Evolutionary conservation across 1,140 invertebrate species (phyloP).

Genomic region (Eupristina koningsbergeri): DNA sequence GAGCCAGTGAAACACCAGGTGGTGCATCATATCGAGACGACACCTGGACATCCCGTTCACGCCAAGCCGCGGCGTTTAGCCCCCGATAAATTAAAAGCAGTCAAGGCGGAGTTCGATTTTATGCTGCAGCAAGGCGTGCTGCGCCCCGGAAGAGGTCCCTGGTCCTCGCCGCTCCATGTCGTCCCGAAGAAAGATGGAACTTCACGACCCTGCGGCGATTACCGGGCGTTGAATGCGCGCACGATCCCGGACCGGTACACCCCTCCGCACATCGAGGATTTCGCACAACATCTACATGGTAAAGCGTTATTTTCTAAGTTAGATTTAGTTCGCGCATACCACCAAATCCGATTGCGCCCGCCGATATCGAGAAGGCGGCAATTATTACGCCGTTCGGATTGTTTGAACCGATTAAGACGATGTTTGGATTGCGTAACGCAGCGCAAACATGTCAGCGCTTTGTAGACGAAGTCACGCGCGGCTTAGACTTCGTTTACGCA

Average conservation of each 20-base stretch:
- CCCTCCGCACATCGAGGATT: constrained; percentile 47
- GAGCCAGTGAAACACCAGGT: constrained; percentile 41
- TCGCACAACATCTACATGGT: neutral
- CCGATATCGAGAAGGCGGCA: constrained; percentile 64
- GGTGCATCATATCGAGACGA: constrained; percentile 59
- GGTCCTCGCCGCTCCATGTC: constrained; percentile 64
- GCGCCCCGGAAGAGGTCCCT: constrained; percentile 59
- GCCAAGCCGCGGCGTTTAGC: constrained; percentile 56
- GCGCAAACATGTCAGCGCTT: no score
- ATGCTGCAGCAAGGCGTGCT: constrained; percentile 11
- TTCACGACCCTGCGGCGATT: constrained; percentile 69
- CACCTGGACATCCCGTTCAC: constrained; percentile 63
- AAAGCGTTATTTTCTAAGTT: constrained; percentile 65
- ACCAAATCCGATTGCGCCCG: constrained; percentile 64
- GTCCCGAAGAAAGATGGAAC: constrained; percentile 60
- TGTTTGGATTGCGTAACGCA: constrained; percentile 54
- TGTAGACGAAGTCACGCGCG: no score
- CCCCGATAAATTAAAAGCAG: neutral
- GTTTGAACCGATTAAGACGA: constrained; percentile 34
- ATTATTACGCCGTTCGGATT: no score
- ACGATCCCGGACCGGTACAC: constrained; percentile 1
- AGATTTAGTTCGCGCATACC: constrained; percentile 70
- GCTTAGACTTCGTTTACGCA: no score
- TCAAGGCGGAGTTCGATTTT: constrained; percentile 36
- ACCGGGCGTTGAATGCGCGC: constrained; percentile 66